Evolutionary conservation across 2,113 vertebrate genomes (phyloP), one percentile per base, ranked within the genome.

Genomic region (Pao palembangensis): DNA sequence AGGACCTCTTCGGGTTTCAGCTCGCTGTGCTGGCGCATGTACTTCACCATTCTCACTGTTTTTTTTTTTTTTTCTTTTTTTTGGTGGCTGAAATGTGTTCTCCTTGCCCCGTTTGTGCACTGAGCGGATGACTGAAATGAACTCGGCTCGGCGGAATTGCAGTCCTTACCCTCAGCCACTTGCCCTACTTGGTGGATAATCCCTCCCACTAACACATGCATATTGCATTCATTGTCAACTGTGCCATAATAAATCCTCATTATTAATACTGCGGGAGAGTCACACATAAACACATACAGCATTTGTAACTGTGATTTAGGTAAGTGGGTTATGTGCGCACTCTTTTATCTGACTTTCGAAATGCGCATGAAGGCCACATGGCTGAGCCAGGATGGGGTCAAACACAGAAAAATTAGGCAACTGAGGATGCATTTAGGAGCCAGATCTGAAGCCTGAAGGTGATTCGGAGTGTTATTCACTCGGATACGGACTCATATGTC

Each of bases 11-110:
- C 91, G 71, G 87, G 67, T 83, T 91, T 90, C 78, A 91, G 82
- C 75, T 91, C 91, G 76, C 88, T 89, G 79, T 87, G 88, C 83
- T 92, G 91, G 81, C 93, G 89, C 78, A 89, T 90, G 87, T 89
- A 92, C 86, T 93, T 93, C 53, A 93, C 93, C 92, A 93, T 94
- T 76, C 82, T 75, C 10, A 49, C 46, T 15, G 13, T 13, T 64
- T 75, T 42, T 1, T 47, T n/a, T n/a, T n/a, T 53, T 50, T 28
- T 63, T 65, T 17, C 51, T 44, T n/a, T n/a, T n/a, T n/a, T n/a
- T n/a, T n/a, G n/a, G n/a, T n/a, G n/a, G n/a, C 61, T 71, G 62
- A 46, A 64, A 58, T 17, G 70, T 62, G 56, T 60, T 69, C 75
- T 69, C 71, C 73, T 55, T 71, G 73, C 76, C 78, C 81, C 65